A percentile compares a stretch with the other conserved stretches of the same genome.
Conservation (phyloP, 2,113 vertebrate species). For the Trachemys scripta region DNA sequence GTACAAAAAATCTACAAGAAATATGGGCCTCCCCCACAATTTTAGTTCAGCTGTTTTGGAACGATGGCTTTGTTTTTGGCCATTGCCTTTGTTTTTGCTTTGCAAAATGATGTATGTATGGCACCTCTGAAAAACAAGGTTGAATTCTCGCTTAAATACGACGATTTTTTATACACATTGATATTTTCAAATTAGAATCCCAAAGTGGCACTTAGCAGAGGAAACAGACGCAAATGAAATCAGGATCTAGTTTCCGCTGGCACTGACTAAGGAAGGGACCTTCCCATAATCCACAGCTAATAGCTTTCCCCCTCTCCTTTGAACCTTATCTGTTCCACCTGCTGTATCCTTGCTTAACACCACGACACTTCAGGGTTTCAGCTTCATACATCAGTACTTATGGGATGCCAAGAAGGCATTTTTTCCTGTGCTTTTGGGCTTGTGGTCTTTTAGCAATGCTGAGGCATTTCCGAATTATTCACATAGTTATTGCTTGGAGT, state of each 20-base stretch:
- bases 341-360: neutral
- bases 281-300: accelerated
- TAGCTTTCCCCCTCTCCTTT: accelerated
- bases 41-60: neutral
- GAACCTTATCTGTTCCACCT: neutral
- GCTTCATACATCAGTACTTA: neutral
- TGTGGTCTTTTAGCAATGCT: neutral
- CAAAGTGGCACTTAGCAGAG: conserved; percentile 15
- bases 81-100: neutral
- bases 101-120: neutral
- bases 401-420: neutral
- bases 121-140: conserved; percentile 4
- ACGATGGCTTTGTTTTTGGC: neutral
- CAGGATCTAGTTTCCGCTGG: neutral
- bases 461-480: conserved; percentile 5
- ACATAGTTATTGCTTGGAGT: neutral
- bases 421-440: neutral
- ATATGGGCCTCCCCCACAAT: neutral
- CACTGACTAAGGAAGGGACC: accelerated
- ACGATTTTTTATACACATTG: neutral
- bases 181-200: conserved; percentile 13
- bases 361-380: neutral
- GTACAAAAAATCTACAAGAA: neutral
- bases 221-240: neutral
- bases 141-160: neutral